Percentiles rank a stretch among this genome's conserved stretches.
Conservation (phyloP, 1,140 invertebrate species). For the Eufriesea mexicana region DNA sequence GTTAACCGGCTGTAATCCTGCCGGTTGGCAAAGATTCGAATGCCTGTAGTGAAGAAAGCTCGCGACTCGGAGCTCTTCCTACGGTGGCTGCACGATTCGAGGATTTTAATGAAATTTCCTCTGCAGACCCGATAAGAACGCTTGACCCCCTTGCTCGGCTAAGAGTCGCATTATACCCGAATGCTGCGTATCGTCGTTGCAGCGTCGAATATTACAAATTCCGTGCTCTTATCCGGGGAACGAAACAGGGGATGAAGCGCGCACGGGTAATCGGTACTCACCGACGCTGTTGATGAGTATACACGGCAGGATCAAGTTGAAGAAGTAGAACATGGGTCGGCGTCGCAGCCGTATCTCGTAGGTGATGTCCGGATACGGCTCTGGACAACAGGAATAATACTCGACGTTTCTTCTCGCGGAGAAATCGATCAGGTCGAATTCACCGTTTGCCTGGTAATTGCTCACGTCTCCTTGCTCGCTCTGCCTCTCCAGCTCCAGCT, state of each 20-base stretch:
- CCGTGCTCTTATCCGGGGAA: background rate
- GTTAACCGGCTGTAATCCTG: constrained; percentile 9
- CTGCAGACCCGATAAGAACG: background rate
- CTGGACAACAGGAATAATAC: constrained; percentile 87
- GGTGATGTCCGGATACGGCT: constrained; percentile 86
- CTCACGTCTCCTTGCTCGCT: constrained; percentile 88
- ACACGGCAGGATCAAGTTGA: constrained; percentile 95
- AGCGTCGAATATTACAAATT: background rate
- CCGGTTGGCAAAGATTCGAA: background rate
- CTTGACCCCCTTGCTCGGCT: constrained; percentile 6
- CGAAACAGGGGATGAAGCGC: background rate
- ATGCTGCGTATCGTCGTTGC: background rate
- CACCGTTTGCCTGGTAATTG: constrained; percentile 91
- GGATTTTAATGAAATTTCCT: constrained; percentile 41
- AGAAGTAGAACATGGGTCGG: constrained; percentile 94
- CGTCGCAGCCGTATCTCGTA: constrained; percentile 89
- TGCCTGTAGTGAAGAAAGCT: too few species aligned
- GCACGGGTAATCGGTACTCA: constrained; percentile 72
- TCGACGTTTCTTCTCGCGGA: constrained; percentile 88
- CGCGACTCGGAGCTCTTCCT: too few species aligned
- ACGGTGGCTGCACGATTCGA: background rate
- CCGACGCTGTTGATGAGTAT: constrained; percentile 93
- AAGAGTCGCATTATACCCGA: background rate
- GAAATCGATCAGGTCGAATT: constrained; percentile 90
- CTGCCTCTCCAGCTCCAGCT: constrained; percentile 89